Evolutionary conservation across 2,888 invertebrate genomes (phyloP), one percentile per base, ranked within the genome.

Genomic region (Caenorhabditis afra): DNA sequence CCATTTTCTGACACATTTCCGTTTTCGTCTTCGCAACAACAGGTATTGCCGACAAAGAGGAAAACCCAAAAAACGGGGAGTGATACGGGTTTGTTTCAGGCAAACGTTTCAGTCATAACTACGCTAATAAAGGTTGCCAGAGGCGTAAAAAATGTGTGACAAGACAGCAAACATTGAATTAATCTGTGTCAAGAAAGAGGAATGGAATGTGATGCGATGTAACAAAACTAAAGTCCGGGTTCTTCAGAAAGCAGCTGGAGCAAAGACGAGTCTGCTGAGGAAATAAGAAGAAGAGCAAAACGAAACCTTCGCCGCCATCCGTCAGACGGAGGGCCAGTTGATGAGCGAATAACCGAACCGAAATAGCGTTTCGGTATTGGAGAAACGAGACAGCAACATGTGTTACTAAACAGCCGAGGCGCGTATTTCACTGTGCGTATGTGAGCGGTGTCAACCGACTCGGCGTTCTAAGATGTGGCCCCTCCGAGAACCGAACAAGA

Each of bases 381-480:
- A 73, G 73, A 50, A 50, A 22, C 55, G 53, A 66, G 66, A 74
- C 74, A 74, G 76, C 67, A 76, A 76, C 76, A 76, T 76, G 64
- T 76, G 76, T 76, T 76, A 76, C 76, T 62, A 75, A 55, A 61
- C 61, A 62, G 55, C 67, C 12, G 59, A 29, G 29, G 29, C 29
- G 53, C 66, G 59, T 66, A 65, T 58, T 71, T 71, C 62, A 57
- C 62, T 59, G 74, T 59, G 74, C 64, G 74, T 74, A 65, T 64
- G 65, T 65, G 73, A 55, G 73, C 62, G 59, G 67, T 67, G 75
- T 67, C 75, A 75, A 67, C 77, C 67, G 62, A 67, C 77, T 70
- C 77, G 62, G 64, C 77, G 74, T 74, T 74, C 74, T 74, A 47
- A 74, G 66, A 74, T 53, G 65, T 47, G 3, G 74, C 47, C n/a